Conservation (phyloP, 2,797 vertebrate genomes). For the Pyrocephalus nanus region DNA sequence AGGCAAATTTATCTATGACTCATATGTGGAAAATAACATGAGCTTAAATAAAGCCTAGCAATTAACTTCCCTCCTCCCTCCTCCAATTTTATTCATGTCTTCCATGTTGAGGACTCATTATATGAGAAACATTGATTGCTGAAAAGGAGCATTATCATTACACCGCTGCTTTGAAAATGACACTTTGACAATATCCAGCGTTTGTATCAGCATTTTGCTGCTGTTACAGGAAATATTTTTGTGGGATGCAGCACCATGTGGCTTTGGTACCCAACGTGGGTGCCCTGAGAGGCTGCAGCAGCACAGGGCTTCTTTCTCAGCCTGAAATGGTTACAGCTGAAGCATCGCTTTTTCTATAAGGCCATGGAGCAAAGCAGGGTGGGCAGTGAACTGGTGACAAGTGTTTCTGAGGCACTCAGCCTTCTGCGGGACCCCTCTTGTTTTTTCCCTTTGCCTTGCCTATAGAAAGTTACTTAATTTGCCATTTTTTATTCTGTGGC, state of each 20-base stretch:
- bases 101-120: conserved; percentile 9
- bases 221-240: background rate
- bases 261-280: background rate
- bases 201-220: background rate
- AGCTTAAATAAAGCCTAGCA: conserved; percentile 11
- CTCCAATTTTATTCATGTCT: background rate
- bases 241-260: background rate
- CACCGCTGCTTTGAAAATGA: background rate
- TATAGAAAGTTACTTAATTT: background rate
- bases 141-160: background rate
- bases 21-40: background rate
- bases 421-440: background rate
- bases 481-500: background rate
- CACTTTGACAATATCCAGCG: background rate
- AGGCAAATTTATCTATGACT: conserved; percentile 1
- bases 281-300: background rate
- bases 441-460: background rate
- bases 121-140: background rate
- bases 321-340: background rate
- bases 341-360: background rate
- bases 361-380: background rate
- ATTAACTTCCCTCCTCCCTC: background rate
- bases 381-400: background rate
- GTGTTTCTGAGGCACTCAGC: background rate
- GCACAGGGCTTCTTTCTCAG: background rate